A percentile compares a stretch with the other conserved stretches of the same genome.
Evolutionary conservation across 2,797 vertebrate species (phyloP).

Genomic region (Menidia menidia): DNA sequence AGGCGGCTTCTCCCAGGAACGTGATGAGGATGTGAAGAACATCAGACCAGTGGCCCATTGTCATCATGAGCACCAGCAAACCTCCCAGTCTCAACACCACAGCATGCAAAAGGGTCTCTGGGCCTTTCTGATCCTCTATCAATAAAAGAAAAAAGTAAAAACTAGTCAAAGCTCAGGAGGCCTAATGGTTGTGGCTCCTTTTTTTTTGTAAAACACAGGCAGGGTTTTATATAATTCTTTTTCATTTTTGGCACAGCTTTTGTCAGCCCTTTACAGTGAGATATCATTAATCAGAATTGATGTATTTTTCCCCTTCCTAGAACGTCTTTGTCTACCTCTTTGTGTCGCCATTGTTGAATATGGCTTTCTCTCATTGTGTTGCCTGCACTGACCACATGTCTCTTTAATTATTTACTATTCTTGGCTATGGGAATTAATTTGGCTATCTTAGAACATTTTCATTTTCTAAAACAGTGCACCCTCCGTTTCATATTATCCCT

Average conservation of each 20-base stretch:
- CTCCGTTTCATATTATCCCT: background rate
- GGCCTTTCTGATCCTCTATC: conserved; percentile 81
- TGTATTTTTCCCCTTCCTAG: background rate
- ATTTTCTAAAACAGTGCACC: background rate
- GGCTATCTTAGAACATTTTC: background rate
- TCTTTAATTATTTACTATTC: background rate
- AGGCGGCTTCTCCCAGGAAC: conserved; percentile 86
- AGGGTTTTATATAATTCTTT: background rate
- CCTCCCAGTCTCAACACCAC: conserved; percentile 85
- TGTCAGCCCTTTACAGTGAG: background rate
- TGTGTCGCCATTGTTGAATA: background rate
- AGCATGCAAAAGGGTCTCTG: conserved; percentile 71
- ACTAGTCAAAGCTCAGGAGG: background rate
- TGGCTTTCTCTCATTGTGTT: background rate
- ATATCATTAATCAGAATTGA: background rate
- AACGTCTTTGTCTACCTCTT: background rate
- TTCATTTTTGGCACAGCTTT: background rate
- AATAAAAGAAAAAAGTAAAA: background rate
- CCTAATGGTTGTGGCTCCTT: background rate
- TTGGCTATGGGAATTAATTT: background rate
- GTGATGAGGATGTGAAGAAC: conserved; percentile 83
- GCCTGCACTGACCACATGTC: background rate
- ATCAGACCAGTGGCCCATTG: conserved; percentile 86
- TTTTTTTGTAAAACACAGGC: background rate
- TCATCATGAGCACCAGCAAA: conserved; percentile 88